Evolutionary conservation across 2,888 invertebrate genomes (phyloP).

Genomic region (Philonicus albiceps): DNA sequence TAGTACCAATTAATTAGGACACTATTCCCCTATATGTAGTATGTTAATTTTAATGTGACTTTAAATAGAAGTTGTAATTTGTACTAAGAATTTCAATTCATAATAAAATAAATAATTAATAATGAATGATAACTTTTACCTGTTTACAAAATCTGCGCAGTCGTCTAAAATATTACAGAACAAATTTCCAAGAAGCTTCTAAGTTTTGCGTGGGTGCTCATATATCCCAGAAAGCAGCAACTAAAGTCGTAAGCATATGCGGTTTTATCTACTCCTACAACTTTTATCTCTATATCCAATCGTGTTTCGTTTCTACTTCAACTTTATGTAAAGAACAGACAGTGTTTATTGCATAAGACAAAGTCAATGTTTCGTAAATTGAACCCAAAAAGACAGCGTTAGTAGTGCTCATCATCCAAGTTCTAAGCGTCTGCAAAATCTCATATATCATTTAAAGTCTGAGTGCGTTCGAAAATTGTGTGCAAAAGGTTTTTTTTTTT

Average conservation of each 20-base stretch:
- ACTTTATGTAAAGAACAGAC: not conserved
- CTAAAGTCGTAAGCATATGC: not conserved
- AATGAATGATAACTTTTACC: no score
- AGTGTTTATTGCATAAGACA: not conserved
- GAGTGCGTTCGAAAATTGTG: not conserved
- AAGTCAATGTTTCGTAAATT: not conserved
- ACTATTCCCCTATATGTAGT: no score
- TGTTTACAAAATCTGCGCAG: not conserved
- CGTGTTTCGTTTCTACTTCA: not conserved
- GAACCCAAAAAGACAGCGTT: not conserved
- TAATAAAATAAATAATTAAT: no score
- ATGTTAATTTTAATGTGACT: no score
- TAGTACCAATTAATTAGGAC: no score
- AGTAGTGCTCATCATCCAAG: no score
- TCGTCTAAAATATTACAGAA: not conserved
- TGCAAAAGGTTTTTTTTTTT: not conserved
- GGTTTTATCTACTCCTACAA: not conserved
- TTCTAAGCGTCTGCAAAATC: not conserved
- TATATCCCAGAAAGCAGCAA: not conserved
- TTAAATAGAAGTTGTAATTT: no score
- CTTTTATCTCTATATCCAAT: not conserved
- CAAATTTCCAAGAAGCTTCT: not conserved
- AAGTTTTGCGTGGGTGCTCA: not conserved
- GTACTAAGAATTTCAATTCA: no score
- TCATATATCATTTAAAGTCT: not conserved